Base-by-base conservation (phyloP, 92 coral and sea anemone species). In the Diadumene lineata region DNA sequence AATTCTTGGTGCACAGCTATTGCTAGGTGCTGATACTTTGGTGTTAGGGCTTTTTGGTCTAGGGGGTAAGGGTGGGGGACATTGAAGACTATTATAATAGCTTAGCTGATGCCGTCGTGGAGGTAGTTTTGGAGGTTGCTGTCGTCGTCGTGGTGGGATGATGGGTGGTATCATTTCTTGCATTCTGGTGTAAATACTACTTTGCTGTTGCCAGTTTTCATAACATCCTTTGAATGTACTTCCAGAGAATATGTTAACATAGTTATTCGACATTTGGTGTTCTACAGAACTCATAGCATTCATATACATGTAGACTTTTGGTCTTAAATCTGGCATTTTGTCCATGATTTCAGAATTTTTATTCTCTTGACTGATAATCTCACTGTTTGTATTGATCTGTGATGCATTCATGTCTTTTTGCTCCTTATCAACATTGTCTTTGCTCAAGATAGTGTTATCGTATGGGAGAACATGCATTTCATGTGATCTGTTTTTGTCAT, bases 301-400 rank as follows among this genome's bases (percentile, higher is more conserved):
- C 87, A 83, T 80, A 67, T 90, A 90, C 23, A 90, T 66, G 56
- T 83, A 90, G 11, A 84, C 79, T 15, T 80, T 75, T 61, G 96
- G 92, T 56, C 89, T 72, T 17, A 58, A 0, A 4, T 58, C 29
- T 58, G 1, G 29, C 16, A 17, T 58, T 22, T 23, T 58, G 4
- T 58, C 64, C 23, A 9, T 21, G 21, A 53, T 53, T 10, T 32
- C 7, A 32, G 29, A 15, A 3, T 53, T 53, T 6, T 3, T 21
- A 16, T 2, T 15, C 21, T 2, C 60, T 22, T 11, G 7, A 32
- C 29, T 58, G 64, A 9, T 15, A 21, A 15, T 58, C 4, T 22
- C 29, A 26, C 31, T 58, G 29, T 13, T 62, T 62, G 7, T 38
- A 62, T 22, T 22, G 24, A 53, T 53, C 60, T 3, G 2, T 53